Percentiles rank a stretch among this genome's conserved stretches.
phyloP scores from a whole-genome alignment of 1,140 invertebrate genomes.

The Anastrepha obliqua region DNA sequence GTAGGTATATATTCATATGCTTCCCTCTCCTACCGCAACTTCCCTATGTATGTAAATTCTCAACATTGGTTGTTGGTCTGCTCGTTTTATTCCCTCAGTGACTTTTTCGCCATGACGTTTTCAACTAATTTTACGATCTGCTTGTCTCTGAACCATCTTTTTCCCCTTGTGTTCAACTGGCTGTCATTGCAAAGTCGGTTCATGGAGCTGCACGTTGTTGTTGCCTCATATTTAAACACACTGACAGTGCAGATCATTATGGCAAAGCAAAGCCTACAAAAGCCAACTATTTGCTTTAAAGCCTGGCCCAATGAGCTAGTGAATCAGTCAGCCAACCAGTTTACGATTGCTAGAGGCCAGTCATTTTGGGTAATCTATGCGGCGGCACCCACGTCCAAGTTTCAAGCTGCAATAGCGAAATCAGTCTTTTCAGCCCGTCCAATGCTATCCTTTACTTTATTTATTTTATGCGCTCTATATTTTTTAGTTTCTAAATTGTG shows the following conservation, averaged over 20 bases:
- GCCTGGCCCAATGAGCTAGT: constrained; percentile 26
- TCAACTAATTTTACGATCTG: constrained; percentile 56
- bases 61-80: background rate
- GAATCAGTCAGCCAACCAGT: constrained; percentile 22
- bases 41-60: constrained; percentile 14
- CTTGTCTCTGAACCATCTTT: constrained; percentile 7
- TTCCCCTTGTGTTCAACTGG: background rate
- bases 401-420: constrained; percentile 19
- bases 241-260: background rate
- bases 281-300: background rate
- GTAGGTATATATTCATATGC: background rate
- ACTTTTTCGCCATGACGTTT: constrained; percentile 31
- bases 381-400: constrained; percentile 56
- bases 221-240: background rate
- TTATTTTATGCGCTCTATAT: constrained; percentile 13
- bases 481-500: constrained; percentile 56
- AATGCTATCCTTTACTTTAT: constrained; percentile 25
- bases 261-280: background rate
- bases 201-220: constrained; percentile 7
- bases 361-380: constrained; percentile 43
- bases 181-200: background rate
- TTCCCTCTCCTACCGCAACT: background rate
- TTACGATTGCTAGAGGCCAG: constrained; percentile 23
- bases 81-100: background rate
- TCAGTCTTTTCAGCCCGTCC: background rate